Base-by-base conservation (phyloP, 1,140 invertebrate genomes). In the Philaenus spumarius region DNA sequence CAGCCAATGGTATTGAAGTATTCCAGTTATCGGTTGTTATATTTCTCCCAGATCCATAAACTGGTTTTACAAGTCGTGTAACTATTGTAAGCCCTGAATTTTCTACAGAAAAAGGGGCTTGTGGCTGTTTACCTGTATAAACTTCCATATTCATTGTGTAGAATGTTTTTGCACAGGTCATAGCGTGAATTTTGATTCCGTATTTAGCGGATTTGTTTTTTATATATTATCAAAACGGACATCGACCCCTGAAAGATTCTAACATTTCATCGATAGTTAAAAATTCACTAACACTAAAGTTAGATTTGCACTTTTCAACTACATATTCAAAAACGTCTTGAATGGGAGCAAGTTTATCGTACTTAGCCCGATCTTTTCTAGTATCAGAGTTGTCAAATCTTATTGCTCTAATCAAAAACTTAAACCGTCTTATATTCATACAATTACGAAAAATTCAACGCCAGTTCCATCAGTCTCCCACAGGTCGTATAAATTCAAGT, bases 1-100 rank as follows among this genome's bases (percentile, higher is more conserved):
- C 59, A 6, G 55, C 61, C 35, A 74, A 58, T 20, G 67, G 64
- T 30, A 73, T 62, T 42, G 64, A 65, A 47, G 66, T 68, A 61
- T 67, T 74, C 67, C 66, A 74, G 62, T 71, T 74, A 61, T 74
- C 71, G 30, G 69, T 62, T 9, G 71, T 75, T 17, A 75, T 46
- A 59, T 75, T 73, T 57, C 71, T 56, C 19, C 65, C 65, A 51
- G 69, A 65, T 17, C 63, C 66, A 24, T 50, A 60, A 62, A 73
- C 70, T 54, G 67, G 67, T 62, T 62, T 58, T 50, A 68, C 61
- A 30, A 74, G 50, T 50, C 67, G 61, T 59, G 69, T 60, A 9
- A 73, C 69, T 17, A 74, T 58, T 58, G 69, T 66, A 54, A 47
- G 22, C 34, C 66, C 51, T 39, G 37, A 45, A 54, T 73, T 73